Percentiles rank a stretch among this genome's conserved stretches.
Evolutionary conservation across 2,888 invertebrate genomes (phyloP).

Genomic region (Aleiodes leptofemur): DNA sequence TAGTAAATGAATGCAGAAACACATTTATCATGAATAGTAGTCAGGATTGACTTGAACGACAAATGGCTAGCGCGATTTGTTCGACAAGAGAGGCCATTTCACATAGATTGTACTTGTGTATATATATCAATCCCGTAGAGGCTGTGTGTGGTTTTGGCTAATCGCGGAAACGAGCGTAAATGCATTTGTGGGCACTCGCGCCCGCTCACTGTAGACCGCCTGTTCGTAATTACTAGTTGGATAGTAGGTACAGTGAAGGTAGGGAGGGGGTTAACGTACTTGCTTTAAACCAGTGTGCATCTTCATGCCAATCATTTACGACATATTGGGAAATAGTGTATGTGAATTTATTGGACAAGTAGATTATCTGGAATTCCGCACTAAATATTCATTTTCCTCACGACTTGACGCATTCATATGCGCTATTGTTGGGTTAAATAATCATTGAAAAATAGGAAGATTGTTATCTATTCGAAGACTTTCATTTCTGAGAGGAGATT

Average conservation of each 20-base stretch:
- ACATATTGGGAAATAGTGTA: neutral
- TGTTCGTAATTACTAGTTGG: constrained; percentile 48
- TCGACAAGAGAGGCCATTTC: constrained; percentile 15
- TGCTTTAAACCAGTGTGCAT: constrained; percentile 52
- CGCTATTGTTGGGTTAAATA: too few species aligned
- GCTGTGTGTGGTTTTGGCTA: constrained; percentile 32
- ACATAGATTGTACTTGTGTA: constrained; percentile 2
- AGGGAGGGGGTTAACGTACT: constrained; percentile 38
- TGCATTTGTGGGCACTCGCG: constrained; percentile 36
- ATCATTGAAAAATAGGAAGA: neutral
- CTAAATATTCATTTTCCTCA: neutral
- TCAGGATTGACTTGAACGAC: constrained; percentile 25
- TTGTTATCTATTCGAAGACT: neutral
- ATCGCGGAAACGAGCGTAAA: constrained; percentile 44
- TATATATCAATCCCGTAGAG: constrained; percentile 21
- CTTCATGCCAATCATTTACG: constrained; percentile 42
- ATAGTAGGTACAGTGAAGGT: neutral
- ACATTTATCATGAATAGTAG: constrained; percentile 5
- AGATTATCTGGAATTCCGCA: constrained; percentile 8
- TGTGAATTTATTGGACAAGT: constrained; percentile 20
- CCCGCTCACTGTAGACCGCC: constrained; percentile 39
- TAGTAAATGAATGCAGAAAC: neutral
- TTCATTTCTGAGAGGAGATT: neutral
- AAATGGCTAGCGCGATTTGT: constrained; percentile 6
- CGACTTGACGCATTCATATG: too few species aligned